Evolutionary conservation across 2,888 invertebrate species (phyloP).

Genomic region (Loripinus fragilis): DNA sequence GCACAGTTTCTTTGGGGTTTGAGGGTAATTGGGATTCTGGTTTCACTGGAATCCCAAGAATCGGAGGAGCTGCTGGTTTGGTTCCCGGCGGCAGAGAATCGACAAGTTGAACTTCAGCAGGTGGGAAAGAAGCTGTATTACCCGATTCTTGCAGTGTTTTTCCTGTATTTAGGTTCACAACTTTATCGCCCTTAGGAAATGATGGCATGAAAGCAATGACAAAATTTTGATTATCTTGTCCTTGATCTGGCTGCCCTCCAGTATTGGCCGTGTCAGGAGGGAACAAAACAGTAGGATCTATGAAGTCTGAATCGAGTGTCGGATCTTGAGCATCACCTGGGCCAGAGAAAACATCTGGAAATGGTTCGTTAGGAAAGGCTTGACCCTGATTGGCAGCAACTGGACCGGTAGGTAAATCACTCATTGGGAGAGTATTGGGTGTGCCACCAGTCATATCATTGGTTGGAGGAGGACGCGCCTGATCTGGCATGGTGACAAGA

Average conservation of each 20-base stretch:
- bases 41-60: background rate
- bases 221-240: background rate
- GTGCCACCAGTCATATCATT: no score
- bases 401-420: no score
- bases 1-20: no score
- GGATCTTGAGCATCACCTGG: background rate
- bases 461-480: no score
- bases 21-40: background rate
- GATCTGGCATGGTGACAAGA: no score
- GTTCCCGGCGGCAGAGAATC: background rate
- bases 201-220: background rate
- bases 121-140: background rate
- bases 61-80: background rate
- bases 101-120: no score
- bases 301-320: background rate
- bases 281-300: background rate
- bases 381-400: no score
- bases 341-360: background rate
- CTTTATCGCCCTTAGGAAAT: background rate
- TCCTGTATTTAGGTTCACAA: constrained; percentile 1
- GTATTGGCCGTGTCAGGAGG: background rate
- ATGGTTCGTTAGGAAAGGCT: no score
- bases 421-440: no score
- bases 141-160: background rate
- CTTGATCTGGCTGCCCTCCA: no score